Conservation (phyloP, 2,113 vertebrate genomes). For the Bufo bufo region DNA sequence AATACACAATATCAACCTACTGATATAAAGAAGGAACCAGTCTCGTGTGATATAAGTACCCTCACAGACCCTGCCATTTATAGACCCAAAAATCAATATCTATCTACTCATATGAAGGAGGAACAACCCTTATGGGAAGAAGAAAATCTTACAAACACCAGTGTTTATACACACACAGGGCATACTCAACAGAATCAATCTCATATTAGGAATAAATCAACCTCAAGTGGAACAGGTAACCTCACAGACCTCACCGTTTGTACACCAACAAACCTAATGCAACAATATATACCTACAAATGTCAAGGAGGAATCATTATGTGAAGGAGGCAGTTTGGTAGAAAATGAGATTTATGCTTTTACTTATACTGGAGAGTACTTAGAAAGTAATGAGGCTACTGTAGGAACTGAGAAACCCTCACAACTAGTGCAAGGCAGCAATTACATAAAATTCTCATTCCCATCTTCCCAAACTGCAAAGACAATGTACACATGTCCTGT, state of each 20-base stretch:
- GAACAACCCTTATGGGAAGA: not conserved
- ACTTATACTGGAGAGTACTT: constrained; percentile 19
- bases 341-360: not conserved
- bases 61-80: not conserved
- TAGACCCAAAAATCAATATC: not conserved
- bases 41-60: not conserved
- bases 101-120: not conserved
- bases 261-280: not conserved
- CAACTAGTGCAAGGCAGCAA: not conserved
- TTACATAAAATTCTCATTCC: not conserved
- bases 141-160: not conserved
- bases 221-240: not conserved
- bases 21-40: not conserved
- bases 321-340: not conserved
- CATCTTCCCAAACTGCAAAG: not conserved
- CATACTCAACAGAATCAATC: not conserved
- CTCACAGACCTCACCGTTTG: not conserved
- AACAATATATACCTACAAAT: not conserved
- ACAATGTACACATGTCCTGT: constrained; percentile 56
- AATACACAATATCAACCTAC: not conserved
- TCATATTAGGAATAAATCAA: not conserved
- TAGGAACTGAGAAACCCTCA: not conserved
- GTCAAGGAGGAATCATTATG: not conserved
- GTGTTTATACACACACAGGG: not conserved
- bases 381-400: not conserved